A percentile compares a stretch with the other conserved stretches of the same genome.
phyloP scores from a whole-genome alignment of 1,140 invertebrate species.

The Acyrthosiphon pisum region DNA sequence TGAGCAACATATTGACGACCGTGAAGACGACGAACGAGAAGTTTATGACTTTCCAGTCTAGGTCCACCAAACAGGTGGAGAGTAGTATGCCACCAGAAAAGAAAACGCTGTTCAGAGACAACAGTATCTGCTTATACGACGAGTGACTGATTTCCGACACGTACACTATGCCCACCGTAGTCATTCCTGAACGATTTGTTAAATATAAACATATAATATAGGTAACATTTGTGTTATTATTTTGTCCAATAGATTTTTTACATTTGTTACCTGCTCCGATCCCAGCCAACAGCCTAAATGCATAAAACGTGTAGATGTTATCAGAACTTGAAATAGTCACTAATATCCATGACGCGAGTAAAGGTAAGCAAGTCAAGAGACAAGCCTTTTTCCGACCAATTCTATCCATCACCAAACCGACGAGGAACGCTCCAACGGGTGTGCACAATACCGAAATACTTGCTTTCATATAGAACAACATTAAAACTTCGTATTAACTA shows the following conservation, averaged over 20 bases:
- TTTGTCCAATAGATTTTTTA: background rate
- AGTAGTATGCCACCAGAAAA: constrained; percentile 67
- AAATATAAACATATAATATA: background rate
- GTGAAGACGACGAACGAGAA: constrained; percentile 63
- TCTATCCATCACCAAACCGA: constrained; percentile 70
- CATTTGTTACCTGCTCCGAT: constrained; percentile 63
- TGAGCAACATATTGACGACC: background rate
- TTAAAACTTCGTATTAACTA: background rate
- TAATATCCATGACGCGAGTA: constrained; percentile 69
- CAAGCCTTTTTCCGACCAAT: constrained; percentile 70
- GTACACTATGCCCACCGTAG: constrained; percentile 67
- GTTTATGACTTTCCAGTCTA: background rate
- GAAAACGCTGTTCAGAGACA: constrained; percentile 67
- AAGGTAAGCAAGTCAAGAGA: constrained; percentile 68
- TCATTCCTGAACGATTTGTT: constrained; percentile 25
- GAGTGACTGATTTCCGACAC: constrained; percentile 69
- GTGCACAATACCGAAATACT: constrained; percentile 67
- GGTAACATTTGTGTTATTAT: background rate
- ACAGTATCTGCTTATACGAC: constrained; percentile 66
- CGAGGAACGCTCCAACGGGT: constrained; percentile 66
- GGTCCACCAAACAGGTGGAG: constrained; percentile 59
- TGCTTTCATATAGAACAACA: constrained; percentile 62
- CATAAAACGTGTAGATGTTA: constrained; percentile 61
- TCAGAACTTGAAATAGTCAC: constrained; percentile 56
- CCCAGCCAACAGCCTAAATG: constrained; percentile 66